A percentile compares a stretch with the other conserved stretches of the same genome.
Conservation (phyloP, 2,797 vertebrate species). For the Echiichthys vipera region DNA sequence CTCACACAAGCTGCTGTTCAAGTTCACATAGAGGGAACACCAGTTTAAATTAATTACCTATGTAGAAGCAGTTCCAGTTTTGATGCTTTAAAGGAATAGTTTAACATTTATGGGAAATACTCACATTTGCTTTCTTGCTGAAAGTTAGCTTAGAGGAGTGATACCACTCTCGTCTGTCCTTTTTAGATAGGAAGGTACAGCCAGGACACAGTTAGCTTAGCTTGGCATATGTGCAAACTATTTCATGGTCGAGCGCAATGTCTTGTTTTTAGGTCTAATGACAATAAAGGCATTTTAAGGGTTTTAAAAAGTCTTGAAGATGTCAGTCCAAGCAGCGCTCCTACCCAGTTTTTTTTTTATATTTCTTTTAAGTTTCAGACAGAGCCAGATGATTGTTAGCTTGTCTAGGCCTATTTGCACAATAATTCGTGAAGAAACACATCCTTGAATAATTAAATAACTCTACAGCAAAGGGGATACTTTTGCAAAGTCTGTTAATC, state of each 20-base stretch:
- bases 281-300: no score
- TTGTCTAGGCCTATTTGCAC: no score
- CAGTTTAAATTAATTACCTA: constrained; percentile 58
- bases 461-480: neutral
- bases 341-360: no score
- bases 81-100: constrained; percentile 27
- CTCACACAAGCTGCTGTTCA: constrained; percentile 43
- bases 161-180: neutral
- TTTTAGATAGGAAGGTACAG: constrained; percentile 11
- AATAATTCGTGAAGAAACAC: neutral
- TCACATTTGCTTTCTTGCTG: constrained; percentile 4
- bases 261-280: no score
- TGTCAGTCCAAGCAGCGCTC: no score
- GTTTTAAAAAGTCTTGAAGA: no score
- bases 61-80: constrained; percentile 41
- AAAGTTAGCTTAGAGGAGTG: neutral
- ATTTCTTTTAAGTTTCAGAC: no score
- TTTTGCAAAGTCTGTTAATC: no score
- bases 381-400: no score
- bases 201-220: neutral
- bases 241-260: neutral
- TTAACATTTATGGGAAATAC: constrained; percentile 24
- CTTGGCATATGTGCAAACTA: neutral
- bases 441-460: neutral
- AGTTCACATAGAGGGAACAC: constrained; percentile 23